These are phyloP conservation scores for Aulostomus chinensis DNA, from an alignment of 2,797 vertebrate genomes.

Conservation along the genomic window DNA sequence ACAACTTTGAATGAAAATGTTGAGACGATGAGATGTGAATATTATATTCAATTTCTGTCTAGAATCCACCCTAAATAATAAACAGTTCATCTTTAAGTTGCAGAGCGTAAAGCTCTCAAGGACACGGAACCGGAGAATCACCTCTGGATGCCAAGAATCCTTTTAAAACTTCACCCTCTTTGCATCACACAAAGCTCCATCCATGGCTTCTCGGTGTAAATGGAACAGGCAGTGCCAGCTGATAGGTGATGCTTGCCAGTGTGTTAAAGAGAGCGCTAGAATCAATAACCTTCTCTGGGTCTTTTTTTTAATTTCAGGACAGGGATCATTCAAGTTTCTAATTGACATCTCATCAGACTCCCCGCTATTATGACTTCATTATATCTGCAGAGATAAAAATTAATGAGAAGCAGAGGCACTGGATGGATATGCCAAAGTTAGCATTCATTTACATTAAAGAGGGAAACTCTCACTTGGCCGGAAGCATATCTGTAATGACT, in stretches of 20 bases:
- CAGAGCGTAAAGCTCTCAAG: background rate
- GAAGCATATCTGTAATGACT: slow-evolving; percentile 73
- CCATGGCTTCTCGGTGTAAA: slow-evolving; percentile 2
- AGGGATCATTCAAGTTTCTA: slow-evolving; percentile 75
- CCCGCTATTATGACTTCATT: slow-evolving; percentile 76
- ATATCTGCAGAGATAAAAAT: slow-evolving; percentile 77
- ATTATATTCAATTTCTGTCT: too few species aligned
- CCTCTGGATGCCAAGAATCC: background rate
- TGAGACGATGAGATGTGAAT: too few species aligned
- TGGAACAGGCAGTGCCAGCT: slow-evolving; percentile 33
- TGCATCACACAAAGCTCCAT: slow-evolving; percentile 7
- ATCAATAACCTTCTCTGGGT: slow-evolving; percentile 60
- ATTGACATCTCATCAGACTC: slow-evolving; percentile 77
- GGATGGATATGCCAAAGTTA: slow-evolving; percentile 74
- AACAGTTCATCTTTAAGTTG: too few species aligned
- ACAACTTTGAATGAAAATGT: too few species aligned
- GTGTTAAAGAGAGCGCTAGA: slow-evolving; percentile 42
- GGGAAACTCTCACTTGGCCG: slow-evolving; percentile 68
- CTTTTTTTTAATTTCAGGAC: slow-evolving; percentile 50
- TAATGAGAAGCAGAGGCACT: slow-evolving; percentile 76
- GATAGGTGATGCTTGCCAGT: slow-evolving; percentile 25
- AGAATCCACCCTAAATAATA: too few species aligned
- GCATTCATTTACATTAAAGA: slow-evolving; percentile 79
- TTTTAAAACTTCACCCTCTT: background rate
- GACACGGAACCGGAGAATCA: too few species aligned